Evolutionary conservation across 2,888 invertebrate species (phyloP).

Genomic region (Drosophila fungiperda): DNA sequence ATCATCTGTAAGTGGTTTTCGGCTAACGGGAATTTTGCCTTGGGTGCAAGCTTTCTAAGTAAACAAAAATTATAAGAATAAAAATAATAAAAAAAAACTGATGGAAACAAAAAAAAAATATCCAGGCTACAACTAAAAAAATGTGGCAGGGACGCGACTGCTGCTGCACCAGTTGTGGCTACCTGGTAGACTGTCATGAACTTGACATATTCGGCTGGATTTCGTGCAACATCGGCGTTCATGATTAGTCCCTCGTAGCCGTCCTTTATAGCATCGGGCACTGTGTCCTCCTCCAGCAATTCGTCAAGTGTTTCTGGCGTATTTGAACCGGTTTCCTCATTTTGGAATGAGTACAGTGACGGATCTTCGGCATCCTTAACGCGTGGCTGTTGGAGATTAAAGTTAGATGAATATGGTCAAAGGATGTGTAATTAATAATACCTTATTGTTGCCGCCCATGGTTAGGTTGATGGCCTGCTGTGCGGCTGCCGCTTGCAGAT

Average conservation of each 20-base stretch:
- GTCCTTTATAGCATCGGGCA: conserved; percentile 47
- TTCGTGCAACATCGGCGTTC: conserved; percentile 82
- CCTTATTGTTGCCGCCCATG: conserved; percentile 46
- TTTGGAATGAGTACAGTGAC: conserved; percentile 14
- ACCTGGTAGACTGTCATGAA: conserved; percentile 85
- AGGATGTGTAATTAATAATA: not conserved
- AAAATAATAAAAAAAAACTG: conserved; percentile 35
- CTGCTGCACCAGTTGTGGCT: conserved; percentile 8
- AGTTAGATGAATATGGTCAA: not conserved
- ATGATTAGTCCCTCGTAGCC: conserved; percentile 83
- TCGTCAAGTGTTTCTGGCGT: conserved; percentile 64
- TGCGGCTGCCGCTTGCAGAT: conserved; percentile 79
- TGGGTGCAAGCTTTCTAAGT: conserved; percentile 83
- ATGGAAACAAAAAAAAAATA: conserved; percentile 26
- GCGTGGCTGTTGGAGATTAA: not conserved
- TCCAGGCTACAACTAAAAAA: conserved; percentile 11
- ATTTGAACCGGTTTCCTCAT: conserved; percentile 43
- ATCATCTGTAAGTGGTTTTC: conserved; percentile 40
- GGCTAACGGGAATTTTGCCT: conserved; percentile 80
- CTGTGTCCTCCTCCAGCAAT: conserved; percentile 42
- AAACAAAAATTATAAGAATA: conserved; percentile 51
- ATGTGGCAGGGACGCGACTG: not conserved
- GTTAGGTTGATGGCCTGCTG: conserved; percentile 74
- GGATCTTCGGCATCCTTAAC: conserved; percentile 48
- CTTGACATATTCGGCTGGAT: conserved; percentile 81